Base-by-base conservation (phyloP, 2,888 invertebrate genomes). In the Pterostichus niger region DNA sequence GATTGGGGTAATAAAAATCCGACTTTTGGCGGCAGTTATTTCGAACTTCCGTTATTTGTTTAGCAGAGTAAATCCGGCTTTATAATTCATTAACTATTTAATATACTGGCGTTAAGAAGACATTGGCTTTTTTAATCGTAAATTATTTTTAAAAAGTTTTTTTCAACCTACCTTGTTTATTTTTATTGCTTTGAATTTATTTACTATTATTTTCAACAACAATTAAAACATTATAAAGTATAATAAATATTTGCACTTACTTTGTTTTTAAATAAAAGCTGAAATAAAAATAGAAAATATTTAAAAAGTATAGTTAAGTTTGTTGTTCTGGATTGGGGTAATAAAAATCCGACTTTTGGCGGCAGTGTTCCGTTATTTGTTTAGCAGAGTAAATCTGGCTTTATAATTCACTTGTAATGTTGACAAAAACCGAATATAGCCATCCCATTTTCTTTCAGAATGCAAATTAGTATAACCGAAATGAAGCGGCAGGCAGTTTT, bases 381-480 rank as follows among this genome's bases (percentile, higher is more conserved):
- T 71, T 24, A 64, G 64, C 64, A 33, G 13, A 64, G 35, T 64
- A 64, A 64, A 64, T 64, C 64, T 35, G 33, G 35, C 46, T 46
- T 44, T 71, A 46, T 71, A 71, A 71, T 46, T 71, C 71, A 71
- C 46, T 71, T 24, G 31, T 40, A 68, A 40, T 68, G 46, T 71
- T 71, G 71, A 46, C 46, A 68, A 9, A 54, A 68, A 68, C 35
- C 68, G 35, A 59, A 24, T 59, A 59, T 11, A 64, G 64, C 13
- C 46, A 40, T 40, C 68, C 44, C 15, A 68, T 10, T 46, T 17
- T 46, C 71, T 17, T 71, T n/a, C 31, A 46, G 31, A 15, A 46
- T 46, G 49, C 17, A 71, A 71, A 46, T 71, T 46, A 71, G 9
- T 9, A 2, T 10, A 40, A 6, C n/a, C 46, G 17, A 71, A 71